Evolutionary conservation across 2,888 invertebrate species (phyloP).

Genomic region (Harmothoe impar): DNA sequence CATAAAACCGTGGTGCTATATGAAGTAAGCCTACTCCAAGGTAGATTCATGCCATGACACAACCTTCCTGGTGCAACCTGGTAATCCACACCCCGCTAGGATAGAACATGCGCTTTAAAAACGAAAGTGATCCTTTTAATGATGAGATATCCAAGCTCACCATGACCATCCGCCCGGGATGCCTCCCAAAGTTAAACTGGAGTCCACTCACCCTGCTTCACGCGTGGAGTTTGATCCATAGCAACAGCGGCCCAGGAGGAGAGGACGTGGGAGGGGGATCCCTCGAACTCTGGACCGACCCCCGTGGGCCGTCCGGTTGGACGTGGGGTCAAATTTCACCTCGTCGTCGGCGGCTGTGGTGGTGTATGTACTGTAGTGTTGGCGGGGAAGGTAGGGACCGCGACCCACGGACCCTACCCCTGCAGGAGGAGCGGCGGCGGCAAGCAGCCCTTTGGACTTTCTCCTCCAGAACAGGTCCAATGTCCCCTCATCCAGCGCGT

Average conservation of each 20-base stretch:
- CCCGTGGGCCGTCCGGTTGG: neutral
- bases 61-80: too few species aligned
- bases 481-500: neutral
- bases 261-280: neutral
- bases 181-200: neutral
- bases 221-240: constrained; percentile 8
- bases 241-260: constrained; percentile 12
- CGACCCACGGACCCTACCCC: neutral
- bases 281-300: constrained; percentile 33
- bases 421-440: neutral
- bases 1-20: too few species aligned
- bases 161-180: too few species aligned
- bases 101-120: too few species aligned
- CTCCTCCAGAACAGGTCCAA: neutral
- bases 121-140: too few species aligned
- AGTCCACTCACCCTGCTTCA: constrained; percentile 17
- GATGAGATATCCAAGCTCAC: too few species aligned
- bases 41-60: too few species aligned
- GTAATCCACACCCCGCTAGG: too few species aligned
- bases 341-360: neutral
- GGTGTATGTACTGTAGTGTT: neutral
- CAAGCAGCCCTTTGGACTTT: constrained; percentile 16
- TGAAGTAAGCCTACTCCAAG: too few species aligned
- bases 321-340: constrained; percentile 34
- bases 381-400: neutral